These are phyloP conservation scores for Zaprionus taronus DNA, from an alignment of 1,140 invertebrate species.

Conservation along the genomic window DNA sequence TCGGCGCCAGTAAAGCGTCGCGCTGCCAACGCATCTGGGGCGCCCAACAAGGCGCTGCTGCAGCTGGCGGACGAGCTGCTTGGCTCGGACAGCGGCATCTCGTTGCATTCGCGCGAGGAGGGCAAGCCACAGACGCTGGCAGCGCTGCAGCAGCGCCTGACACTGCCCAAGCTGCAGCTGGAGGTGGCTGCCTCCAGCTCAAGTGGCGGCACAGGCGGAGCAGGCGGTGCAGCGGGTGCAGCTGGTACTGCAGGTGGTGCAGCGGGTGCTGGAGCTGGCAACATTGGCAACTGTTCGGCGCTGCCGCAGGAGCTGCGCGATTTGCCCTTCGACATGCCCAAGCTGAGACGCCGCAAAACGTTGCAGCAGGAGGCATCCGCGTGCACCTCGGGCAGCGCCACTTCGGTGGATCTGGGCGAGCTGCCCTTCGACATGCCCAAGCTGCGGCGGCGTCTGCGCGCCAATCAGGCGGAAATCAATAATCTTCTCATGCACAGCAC, in stretches of 20 bases:
- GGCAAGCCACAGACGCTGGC: conserved; percentile 87
- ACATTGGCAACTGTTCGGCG: conserved; percentile 70
- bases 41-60: conserved; percentile 91
- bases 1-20: conserved; percentile 17
- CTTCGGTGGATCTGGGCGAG: conserved; percentile 90
- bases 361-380: conserved; percentile 80
- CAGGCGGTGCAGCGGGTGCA: conserved; percentile 21
- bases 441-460: conserved; percentile 87
- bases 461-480: conserved; percentile 79
- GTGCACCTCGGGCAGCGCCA: conserved; percentile 89
- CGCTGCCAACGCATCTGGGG: conserved; percentile 80
- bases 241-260: conserved; percentile 35
- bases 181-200: conserved; percentile 63
- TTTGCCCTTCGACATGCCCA: conserved; percentile 96
- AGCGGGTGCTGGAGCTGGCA: background rate
- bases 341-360: conserved; percentile 89
- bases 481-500: conserved; percentile 85
- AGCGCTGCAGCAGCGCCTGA: conserved; percentile 84
- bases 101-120: conserved; percentile 91
- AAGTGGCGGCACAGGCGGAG: conserved; percentile 38
- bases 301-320: conserved; percentile 90
- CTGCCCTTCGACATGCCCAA: conserved; percentile 96
- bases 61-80: conserved; percentile 91
- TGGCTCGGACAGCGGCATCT: conserved; percentile 94
- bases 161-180: conserved; percentile 86